phyloP scores from a whole-genome alignment of 2,113 vertebrate genomes.

The Marmota monax region DNA sequence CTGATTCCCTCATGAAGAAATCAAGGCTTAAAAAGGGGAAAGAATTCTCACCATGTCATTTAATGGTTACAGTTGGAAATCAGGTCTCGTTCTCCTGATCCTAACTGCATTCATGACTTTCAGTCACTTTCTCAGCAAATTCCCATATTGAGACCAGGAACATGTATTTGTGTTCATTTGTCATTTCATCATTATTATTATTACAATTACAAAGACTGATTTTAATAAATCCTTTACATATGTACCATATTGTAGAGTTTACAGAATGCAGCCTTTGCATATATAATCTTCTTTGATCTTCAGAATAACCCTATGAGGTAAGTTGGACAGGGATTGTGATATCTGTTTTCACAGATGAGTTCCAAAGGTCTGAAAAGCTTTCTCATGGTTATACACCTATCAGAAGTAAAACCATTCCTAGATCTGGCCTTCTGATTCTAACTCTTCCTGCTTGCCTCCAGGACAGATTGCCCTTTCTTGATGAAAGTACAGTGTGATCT shows the following conservation, averaged over 20 bases:
- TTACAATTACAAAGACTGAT: constrained; percentile 45
- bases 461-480: neutral
- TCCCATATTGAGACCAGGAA: neutral
- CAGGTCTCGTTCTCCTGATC: neutral
- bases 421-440: neutral
- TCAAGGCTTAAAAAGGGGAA: neutral
- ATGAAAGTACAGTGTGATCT: neutral
- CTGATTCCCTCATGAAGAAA: neutral
- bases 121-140: neutral
- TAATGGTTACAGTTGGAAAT: neutral
- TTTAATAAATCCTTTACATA: constrained; percentile 66
- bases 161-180: neutral
- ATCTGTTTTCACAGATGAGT: constrained; percentile 69
- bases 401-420: neutral
- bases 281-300: constrained; percentile 69
- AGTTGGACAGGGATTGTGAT: constrained; percentile 48
- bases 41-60: neutral
- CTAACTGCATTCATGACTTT: neutral
- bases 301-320: constrained; percentile 56
- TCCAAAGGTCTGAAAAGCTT: constrained; percentile 32
- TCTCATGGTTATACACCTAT: neutral
- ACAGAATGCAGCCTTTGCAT: constrained; percentile 40
- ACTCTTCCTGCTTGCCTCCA: neutral
- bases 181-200: constrained; percentile 44
- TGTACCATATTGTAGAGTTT: constrained; percentile 54